Conservation (phyloP, 2,888 invertebrate species). For the Agonum fuliginosum region DNA sequence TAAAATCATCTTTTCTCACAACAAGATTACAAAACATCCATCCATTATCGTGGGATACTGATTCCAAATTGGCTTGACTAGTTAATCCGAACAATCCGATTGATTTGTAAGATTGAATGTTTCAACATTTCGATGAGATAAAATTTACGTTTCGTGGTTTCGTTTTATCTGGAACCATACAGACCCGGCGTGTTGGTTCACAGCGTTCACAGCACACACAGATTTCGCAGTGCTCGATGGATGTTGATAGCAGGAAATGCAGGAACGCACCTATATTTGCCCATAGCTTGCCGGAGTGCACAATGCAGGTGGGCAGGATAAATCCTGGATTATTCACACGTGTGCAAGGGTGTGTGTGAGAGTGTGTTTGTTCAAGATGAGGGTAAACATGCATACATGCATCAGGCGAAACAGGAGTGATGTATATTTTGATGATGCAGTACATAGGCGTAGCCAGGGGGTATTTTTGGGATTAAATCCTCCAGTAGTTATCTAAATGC, state of each 20-base stretch:
- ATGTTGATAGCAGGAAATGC: not conserved
- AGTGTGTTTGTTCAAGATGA: not conserved
- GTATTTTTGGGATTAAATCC: too few species aligned
- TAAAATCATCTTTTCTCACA: too few species aligned
- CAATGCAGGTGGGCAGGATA: not conserved
- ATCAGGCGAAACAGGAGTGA: not conserved
- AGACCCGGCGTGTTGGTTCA: too few species aligned
- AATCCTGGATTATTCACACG: conserved; percentile 7
- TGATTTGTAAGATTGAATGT: not conserved
- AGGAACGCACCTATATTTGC: not conserved
- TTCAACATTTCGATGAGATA: not conserved
- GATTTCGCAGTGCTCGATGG: too few species aligned
- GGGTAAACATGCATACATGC: not conserved
- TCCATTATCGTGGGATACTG: not conserved
- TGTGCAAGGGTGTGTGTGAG: not conserved
- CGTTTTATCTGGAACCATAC: too few species aligned
- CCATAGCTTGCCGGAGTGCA: not conserved
- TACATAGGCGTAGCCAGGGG: too few species aligned
- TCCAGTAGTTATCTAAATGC: too few species aligned
- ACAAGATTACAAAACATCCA: too few species aligned
- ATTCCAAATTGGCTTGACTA: not conserved
- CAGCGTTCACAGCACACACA: not conserved
- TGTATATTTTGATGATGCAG: too few species aligned
- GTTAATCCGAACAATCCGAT: not conserved
- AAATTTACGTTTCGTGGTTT: too few species aligned